Conservation (phyloP, 1,140 invertebrate genomes). For the Lethrus apterus region DNA sequence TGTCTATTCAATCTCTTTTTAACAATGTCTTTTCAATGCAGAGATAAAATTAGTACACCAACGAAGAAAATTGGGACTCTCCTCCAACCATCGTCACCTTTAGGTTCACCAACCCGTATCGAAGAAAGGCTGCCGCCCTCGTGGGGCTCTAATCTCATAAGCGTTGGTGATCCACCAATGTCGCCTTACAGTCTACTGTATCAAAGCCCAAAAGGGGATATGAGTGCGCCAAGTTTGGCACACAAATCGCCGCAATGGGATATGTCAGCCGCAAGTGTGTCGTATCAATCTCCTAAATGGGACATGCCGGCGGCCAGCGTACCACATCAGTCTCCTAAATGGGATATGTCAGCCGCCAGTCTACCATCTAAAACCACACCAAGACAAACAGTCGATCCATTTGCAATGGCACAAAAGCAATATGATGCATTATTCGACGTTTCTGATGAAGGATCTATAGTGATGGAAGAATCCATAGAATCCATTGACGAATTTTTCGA, state of each 20-base stretch:
- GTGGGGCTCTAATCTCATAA: conserved; percentile 37
- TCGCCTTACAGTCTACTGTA: neutral
- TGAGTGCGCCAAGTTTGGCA: conserved; percentile 5
- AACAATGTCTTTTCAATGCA: neutral
- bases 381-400: neutral
- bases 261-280: neutral
- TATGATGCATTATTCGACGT: neutral
- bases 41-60: conserved; percentile 13
- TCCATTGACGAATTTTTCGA: neutral
- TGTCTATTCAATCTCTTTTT: neutral
- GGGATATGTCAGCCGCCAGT: neutral
- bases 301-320: conserved; percentile 3
- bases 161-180: conserved; percentile 22
- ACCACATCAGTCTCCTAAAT: too few relatives aligned
- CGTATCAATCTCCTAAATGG: conserved; percentile 3
- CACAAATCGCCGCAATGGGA: conserved; percentile 4
- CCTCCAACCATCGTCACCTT: conserved; percentile 19
- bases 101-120: conserved; percentile 12
- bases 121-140: conserved; percentile 29
- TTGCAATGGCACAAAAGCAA: neutral
- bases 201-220: conserved; percentile 1
- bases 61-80: conserved; percentile 15
- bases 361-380: conserved; percentile 2
- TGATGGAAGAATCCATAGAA: neutral
- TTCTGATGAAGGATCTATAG: neutral